phyloP scores from a whole-genome alignment of 1,140 invertebrate genomes.

The Hyles vespertilio region DNA sequence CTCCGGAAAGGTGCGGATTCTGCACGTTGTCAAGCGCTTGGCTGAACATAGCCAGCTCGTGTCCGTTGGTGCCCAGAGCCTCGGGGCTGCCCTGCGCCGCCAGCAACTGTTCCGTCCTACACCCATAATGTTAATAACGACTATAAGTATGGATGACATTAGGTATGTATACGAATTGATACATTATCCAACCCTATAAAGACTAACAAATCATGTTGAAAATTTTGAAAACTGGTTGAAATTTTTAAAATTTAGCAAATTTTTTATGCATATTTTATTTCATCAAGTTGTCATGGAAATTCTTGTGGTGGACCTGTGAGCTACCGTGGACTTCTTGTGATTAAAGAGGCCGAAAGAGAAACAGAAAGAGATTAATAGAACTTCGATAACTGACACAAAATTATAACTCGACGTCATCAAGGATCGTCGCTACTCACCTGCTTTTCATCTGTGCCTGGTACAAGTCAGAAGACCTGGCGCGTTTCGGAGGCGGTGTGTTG shows the following conservation, averaged over 20 bases:
- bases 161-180: too few species aligned
- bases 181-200: neutral
- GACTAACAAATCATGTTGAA: neutral
- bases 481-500: slow-evolving; percentile 78
- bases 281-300: too few species aligned
- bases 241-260: too few species aligned
- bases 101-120: slow-evolving; percentile 65
- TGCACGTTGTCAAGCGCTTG: slow-evolving; percentile 83
- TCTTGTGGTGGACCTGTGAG: too few species aligned
- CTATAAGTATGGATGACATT: slow-evolving; percentile 2
- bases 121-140: slow-evolving; percentile 28
- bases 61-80: slow-evolving; percentile 63
- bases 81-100: slow-evolving; percentile 64
- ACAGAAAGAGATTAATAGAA: neutral
- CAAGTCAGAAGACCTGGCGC: slow-evolving; percentile 78
- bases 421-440: slow-evolving; percentile 43
- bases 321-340: too few species aligned
- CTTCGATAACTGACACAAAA: neutral
- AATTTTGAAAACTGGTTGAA: too few species aligned
- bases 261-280: too few species aligned
- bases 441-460: slow-evolving; percentile 77
- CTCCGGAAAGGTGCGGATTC: slow-evolving; percentile 48
- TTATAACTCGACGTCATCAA: neutral
- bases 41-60: slow-evolving; percentile 82
- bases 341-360: too few species aligned